These are phyloP conservation scores for Campylomormyrus numenius DNA, from an alignment of 2,113 vertebrate genomes.

Conservation along the genomic window DNA sequence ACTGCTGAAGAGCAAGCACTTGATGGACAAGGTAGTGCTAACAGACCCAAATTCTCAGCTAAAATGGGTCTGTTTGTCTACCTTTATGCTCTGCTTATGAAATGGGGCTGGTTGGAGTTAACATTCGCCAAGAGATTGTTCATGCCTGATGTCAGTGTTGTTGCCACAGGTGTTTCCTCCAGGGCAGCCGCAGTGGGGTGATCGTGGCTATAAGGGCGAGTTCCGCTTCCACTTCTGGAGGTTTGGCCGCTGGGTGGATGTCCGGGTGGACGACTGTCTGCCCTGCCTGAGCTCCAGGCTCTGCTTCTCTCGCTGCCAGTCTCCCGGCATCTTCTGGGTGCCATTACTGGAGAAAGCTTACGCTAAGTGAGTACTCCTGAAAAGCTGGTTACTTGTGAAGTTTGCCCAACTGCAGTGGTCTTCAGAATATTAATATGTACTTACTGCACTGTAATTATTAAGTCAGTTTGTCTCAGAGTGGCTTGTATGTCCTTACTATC, in stretches of 20 bases:
- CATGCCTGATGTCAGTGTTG: neutral
- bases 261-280: constrained; percentile 78
- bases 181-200: constrained; percentile 76
- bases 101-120: neutral
- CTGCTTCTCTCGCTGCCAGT: constrained; percentile 87
- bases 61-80: neutral
- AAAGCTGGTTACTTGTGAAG: neutral
- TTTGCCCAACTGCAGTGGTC: neutral
- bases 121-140: neutral
- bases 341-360: constrained; percentile 92
- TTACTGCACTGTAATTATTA: neutral
- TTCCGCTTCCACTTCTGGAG: constrained; percentile 81
- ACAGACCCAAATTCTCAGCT: neutral
- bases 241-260: constrained; percentile 81
- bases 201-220: constrained; percentile 68
- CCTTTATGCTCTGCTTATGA: neutral
- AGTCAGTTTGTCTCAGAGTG: neutral
- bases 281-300: constrained; percentile 80
- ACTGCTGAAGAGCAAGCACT: constrained; percentile 71
- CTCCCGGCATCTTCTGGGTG: constrained; percentile 82
- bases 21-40: constrained; percentile 74
- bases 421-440: neutral
- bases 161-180: constrained; percentile 71
- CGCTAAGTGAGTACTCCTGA: constrained; percentile 72
- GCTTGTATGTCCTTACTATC: neutral